Conservation (phyloP, 2,888 invertebrate genomes). For the Tiliacea citrago region DNA sequence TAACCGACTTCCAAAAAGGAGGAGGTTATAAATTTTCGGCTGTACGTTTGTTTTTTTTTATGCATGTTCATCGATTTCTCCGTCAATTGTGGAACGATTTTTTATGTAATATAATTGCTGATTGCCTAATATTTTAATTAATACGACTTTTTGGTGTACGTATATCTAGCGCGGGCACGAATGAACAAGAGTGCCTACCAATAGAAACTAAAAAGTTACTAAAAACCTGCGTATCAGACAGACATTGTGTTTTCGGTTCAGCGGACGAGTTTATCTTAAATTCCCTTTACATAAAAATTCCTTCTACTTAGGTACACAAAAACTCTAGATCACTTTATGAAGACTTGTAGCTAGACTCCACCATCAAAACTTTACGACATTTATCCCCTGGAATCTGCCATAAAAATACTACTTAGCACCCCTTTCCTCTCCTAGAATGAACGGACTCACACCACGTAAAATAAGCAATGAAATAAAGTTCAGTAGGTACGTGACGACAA, state of each 20-base stretch:
- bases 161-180: too few species aligned
- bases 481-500: neutral
- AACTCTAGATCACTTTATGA: neutral
- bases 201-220: too few species aligned
- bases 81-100: too few species aligned
- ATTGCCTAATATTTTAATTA: too few species aligned
- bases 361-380: neutral
- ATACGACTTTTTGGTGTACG: too few species aligned
- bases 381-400: neutral
- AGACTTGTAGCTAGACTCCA: neutral
- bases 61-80: too few species aligned
- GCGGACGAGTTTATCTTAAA: neutral
- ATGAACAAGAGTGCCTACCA: too few species aligned
- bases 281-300: neutral
- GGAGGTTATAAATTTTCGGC: too few species aligned
- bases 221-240: too few species aligned
- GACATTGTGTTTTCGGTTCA: neutral
- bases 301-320: neutral
- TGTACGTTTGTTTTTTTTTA: too few species aligned
- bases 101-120: too few species aligned
- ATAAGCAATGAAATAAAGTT: conserved; percentile 24
- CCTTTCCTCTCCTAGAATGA: neutral
- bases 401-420: neutral
- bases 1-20: too few species aligned
- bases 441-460: conserved; percentile 11